phyloP scores from a whole-genome alignment of 2,797 vertebrate genomes.

The Nasua narica region DNA sequence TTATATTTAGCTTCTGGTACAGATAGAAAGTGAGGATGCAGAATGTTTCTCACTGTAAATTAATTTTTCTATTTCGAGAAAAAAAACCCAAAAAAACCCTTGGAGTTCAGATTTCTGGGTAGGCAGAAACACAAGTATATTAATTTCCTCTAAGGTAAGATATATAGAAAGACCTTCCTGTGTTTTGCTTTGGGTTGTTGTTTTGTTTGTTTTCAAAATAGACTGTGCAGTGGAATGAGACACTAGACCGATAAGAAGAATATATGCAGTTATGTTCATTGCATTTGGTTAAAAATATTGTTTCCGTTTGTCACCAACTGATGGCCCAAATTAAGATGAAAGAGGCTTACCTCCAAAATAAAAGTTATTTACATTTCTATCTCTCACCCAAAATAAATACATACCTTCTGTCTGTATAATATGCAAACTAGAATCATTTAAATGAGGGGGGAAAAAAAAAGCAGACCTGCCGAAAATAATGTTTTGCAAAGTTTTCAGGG shows the following conservation, averaged over 20 bases:
- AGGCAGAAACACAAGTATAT: neutral
- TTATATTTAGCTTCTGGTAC: neutral
- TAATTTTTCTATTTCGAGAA: neutral
- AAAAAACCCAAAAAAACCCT: neutral
- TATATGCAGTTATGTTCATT: neutral
- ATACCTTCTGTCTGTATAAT: neutral
- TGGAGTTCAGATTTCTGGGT: neutral
- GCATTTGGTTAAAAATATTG: neutral
- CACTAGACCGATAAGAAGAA: neutral
- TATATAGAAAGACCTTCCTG: neutral
- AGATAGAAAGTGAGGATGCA: neutral
- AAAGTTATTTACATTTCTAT: neutral
- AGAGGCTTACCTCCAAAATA: neutral
- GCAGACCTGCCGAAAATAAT: neutral
- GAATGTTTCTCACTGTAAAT: neutral
- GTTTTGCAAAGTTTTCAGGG: constrained; percentile 50
- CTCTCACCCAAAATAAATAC: neutral
- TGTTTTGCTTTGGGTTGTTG: neutral
- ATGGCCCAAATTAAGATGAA: neutral
- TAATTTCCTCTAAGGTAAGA: neutral
- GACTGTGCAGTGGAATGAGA: neutral
- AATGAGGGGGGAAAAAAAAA: neutral
- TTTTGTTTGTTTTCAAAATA: neutral
- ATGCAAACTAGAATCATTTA: neutral
- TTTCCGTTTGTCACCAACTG: neutral